Base-by-base conservation (phyloP, 1,140 invertebrate genomes). In the Colletes gigas region DNA sequence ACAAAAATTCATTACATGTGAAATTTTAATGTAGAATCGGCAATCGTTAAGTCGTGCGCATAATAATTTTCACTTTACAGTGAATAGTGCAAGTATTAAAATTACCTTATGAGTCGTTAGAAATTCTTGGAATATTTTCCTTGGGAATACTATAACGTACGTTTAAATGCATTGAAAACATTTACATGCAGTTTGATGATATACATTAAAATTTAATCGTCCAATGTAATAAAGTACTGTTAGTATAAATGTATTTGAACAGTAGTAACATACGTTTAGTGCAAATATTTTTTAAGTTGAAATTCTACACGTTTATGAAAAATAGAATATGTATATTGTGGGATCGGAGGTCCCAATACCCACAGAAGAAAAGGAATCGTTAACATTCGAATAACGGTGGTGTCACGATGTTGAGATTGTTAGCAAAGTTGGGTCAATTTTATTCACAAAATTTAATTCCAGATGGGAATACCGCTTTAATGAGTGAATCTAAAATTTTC, bases 231-330 rank as follows among this genome's bases (percentile, higher is more conserved):
- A 19, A 71, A 71, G n/a, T 6, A 57, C 30, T 30, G 9, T 54
- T 52, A 57, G 7, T 19, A 2, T 71, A 21, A 44, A 47, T 60
- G 14, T 72, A 60, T 65, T 14, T 7, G 4, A 50, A 39, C 21
- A 0, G 8, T 30, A 3, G 19, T 19, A 78, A 62, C 6, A 14
- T 52, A n/a, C 17, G 10, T 44, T 4, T 15, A 47, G 7, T 30
- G 17, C 3, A 19, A 12, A 73, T 19, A 54, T 6, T 59, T 59
- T 57, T 79, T 79, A 44, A 39, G 0, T 65, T 65, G 3, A 17
- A 44, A 44, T 65, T 44, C 62, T 73, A 47, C 57, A 78, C 62
- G 62, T 71, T 12, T 41, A 15, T 41, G 47, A 19, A 41, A 63
- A 44, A 72, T 62, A 17, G 1, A 52, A 59, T n/a, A 1, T 78